A percentile compares a stretch with the other conserved stretches of the same genome.
These are phyloP conservation scores for Lophius americanus DNA, from an alignment of 2,797 vertebrate species.

Conservation along the genomic window DNA sequence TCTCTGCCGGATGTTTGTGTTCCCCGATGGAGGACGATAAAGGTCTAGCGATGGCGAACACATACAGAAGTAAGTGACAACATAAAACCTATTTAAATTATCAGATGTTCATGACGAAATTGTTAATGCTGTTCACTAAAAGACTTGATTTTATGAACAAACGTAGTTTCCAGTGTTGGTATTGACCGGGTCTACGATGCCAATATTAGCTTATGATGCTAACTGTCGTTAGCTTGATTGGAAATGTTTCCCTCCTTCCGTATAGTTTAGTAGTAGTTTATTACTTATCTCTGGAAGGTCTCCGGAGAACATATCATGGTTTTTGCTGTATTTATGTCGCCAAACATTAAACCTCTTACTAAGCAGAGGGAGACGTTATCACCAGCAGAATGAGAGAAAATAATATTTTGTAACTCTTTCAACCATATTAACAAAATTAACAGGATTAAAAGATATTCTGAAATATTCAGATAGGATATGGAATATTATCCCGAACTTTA, in stretches of 20 bases:
- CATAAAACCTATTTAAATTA: neutral
- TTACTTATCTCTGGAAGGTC: too few relatives aligned
- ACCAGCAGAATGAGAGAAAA: too few relatives aligned
- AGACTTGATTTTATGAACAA: neutral
- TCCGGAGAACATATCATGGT: too few relatives aligned
- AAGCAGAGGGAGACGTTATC: too few relatives aligned
- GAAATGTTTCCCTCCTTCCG: neutral
- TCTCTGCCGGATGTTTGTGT: neutral
- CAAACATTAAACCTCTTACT: too few relatives aligned
- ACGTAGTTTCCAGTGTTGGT: neutral
- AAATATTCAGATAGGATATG: too few relatives aligned
- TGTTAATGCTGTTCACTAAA: neutral
- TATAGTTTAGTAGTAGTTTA: too few relatives aligned
- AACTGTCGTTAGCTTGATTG: neutral
- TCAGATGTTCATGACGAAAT: neutral
- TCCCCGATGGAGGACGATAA: neutral
- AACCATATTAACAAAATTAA: too few relatives aligned
- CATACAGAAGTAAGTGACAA: constrained; percentile 26
- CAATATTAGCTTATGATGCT: neutral
- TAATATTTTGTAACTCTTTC: too few relatives aligned
- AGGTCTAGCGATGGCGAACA: constrained; percentile 11
- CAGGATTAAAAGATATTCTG: too few relatives aligned
- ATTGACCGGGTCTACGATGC: neutral
- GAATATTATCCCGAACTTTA: too few relatives aligned
- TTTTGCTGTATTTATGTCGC: too few relatives aligned